Conservation (phyloP, 2,113 vertebrate genomes). For the Tenebrosternarchus preto region DNA sequence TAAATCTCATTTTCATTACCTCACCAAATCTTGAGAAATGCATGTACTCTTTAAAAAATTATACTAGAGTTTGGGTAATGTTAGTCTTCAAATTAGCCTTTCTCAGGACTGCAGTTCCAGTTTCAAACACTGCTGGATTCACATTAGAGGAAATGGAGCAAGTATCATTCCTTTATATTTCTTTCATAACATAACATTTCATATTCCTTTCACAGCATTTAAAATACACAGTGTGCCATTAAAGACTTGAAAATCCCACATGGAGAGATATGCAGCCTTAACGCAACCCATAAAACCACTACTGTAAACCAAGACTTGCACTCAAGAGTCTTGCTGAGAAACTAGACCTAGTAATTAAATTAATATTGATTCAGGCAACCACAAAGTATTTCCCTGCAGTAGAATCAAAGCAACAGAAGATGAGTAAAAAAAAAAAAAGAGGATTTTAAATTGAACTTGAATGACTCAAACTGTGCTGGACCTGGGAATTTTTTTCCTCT, state of each 20-base stretch:
- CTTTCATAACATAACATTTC: constrained; percentile 6
- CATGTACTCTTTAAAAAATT: constrained; percentile 1
- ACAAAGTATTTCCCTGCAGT: constrained; percentile 32
- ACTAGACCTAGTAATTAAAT: constrained; percentile 48
- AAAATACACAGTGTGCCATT: constrained; percentile 42
- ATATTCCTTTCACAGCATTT: too few relatives aligned
- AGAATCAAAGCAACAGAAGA: constrained; percentile 23
- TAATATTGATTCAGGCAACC: constrained; percentile 44
- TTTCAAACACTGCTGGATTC: constrained; percentile 36
- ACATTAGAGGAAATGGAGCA: constrained; percentile 37
- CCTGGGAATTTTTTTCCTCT: constrained; percentile 3
- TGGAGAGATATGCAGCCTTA: constrained; percentile 20
- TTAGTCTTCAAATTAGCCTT: constrained; percentile 12
- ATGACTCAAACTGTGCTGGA: constrained; percentile 13
- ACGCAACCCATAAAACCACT: constrained; percentile 22
- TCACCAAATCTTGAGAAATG: not conserved
- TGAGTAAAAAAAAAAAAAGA: constrained; percentile 32
- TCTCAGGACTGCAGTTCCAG: not conserved
- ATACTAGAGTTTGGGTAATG: constrained; percentile 1
- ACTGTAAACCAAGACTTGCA: constrained; percentile 38
- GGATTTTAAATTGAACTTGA: not conserved
- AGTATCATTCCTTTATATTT: constrained; percentile 33
- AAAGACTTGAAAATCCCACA: constrained; percentile 6
- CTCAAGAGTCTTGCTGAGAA: constrained; percentile 16
- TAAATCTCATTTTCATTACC: not conserved